phyloP scores from a whole-genome alignment of 92 coral and sea anemone genomes.

The Porites divaricata region DNA sequence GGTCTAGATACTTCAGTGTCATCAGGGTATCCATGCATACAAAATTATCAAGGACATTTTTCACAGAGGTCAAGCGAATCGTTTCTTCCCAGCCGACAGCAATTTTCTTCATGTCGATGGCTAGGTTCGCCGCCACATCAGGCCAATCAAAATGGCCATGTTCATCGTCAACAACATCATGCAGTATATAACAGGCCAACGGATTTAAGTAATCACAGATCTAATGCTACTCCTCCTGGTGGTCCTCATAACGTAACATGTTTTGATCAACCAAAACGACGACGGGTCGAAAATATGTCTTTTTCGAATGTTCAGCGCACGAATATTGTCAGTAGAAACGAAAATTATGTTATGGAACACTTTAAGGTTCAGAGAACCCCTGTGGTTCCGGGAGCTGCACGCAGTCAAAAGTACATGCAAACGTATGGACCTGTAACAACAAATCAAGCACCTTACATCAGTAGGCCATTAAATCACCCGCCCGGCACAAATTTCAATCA shows the following conservation, averaged over 20 bases:
- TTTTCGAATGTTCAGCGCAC: constrained; percentile 3
- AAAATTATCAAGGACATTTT: background rate
- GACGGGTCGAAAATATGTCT: constrained; percentile 2
- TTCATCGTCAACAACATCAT: background rate
- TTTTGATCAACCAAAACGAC: constrained; percentile 5
- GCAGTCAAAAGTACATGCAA: background rate
- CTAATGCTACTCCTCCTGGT: background rate
- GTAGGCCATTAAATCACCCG: constrained; percentile 4
- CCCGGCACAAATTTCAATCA: background rate
- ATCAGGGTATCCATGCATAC: background rate
- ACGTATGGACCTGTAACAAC: background rate
- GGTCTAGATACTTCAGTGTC: background rate
- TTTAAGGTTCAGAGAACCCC: constrained; percentile 19
- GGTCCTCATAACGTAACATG: constrained; percentile 22
- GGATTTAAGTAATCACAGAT: background rate
- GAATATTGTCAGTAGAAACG: constrained; percentile 28
- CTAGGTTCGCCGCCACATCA: background rate
- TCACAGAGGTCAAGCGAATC: background rate
- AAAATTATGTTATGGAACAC: constrained; percentile 28
- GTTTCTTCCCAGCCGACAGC: background rate
- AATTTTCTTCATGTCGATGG: background rate
- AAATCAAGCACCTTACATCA: constrained; percentile 15
- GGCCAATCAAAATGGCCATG: background rate
- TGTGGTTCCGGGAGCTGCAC: background rate
- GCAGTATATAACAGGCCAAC: background rate